phyloP scores from a whole-genome alignment of 2,113 vertebrate species.

The Syngnathus typhle region DNA sequence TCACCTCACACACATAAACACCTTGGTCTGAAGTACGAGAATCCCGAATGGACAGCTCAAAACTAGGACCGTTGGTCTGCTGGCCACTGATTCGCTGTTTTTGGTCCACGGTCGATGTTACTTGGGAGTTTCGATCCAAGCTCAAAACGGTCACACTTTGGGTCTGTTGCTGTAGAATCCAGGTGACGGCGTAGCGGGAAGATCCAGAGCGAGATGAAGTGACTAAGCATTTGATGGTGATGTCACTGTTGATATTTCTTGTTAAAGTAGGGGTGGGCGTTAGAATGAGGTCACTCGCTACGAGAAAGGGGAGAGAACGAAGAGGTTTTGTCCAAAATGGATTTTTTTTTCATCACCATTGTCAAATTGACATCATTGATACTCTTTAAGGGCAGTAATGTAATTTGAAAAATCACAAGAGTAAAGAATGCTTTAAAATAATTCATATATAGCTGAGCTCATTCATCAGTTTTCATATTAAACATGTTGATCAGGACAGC shows the following conservation, averaged over 20 bases:
- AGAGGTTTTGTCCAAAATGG: neutral
- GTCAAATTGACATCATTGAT: too few species aligned
- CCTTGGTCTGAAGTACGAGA: slow-evolving; percentile 55
- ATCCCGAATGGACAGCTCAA: slow-evolving; percentile 56
- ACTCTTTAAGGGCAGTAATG: too few species aligned
- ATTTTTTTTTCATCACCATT: too few species aligned
- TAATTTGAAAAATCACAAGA: too few species aligned
- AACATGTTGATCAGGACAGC: too few species aligned
- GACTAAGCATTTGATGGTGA: slow-evolving; percentile 55
- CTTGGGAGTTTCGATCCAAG: slow-evolving; percentile 44
- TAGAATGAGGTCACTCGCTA: slow-evolving; percentile 56
- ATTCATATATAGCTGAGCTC: too few species aligned
- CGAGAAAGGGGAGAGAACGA: slow-evolving; percentile 14
- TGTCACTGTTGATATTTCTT: slow-evolving; percentile 28
- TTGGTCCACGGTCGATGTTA: slow-evolving; percentile 20
- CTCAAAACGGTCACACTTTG: slow-evolving; percentile 41
- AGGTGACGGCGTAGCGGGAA: slow-evolving; percentile 61
- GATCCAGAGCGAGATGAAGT: neutral
- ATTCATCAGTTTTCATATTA: too few species aligned
- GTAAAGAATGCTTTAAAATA: too few species aligned
- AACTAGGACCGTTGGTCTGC: slow-evolving; percentile 35
- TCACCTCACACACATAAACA: slow-evolving; percentile 60
- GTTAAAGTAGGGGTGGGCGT: neutral
- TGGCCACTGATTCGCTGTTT: slow-evolving; percentile 50
- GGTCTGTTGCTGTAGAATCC: slow-evolving; percentile 37